Conservation (phyloP, 2,797 vertebrate genomes). For the Knipowitschia caucasica region DNA sequence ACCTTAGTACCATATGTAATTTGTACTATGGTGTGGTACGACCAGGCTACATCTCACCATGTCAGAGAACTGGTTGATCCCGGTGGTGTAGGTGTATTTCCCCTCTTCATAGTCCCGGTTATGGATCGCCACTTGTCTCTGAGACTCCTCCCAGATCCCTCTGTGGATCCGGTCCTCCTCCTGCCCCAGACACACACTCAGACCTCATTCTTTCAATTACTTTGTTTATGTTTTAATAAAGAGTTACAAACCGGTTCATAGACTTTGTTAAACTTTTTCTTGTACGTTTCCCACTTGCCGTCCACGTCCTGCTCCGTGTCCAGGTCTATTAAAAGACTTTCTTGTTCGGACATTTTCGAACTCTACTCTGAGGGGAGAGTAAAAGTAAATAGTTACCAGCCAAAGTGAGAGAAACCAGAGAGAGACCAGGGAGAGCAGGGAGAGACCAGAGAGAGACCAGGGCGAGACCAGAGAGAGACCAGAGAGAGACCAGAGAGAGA, state of each 20-base stretch:
- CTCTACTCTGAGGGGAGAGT: no score
- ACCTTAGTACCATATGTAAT: no score
- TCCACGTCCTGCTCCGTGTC: neutral
- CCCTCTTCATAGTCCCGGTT: neutral
- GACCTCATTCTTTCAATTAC: neutral
- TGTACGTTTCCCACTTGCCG: neutral
- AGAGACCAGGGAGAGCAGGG: no score
- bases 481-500: no score
- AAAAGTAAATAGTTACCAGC: no score
- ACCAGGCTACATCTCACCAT: no score
- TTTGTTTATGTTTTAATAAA: neutral
- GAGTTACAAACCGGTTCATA: neutral
- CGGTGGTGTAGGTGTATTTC: neutral
- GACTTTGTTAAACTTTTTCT: neutral
- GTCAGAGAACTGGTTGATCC: slow-evolving; percentile 7
- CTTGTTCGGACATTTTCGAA: no score
- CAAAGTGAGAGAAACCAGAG: no score
- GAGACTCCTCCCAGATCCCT: neutral
- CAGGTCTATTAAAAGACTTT: no score
- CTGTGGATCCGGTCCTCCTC: neutral
- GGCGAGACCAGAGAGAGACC: no score
- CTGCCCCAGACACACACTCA: neutral
- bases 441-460: no score
- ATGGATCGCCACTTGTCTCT: neutral
- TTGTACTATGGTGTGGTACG: no score